Conservation (phyloP, 2,888 invertebrate species). For the Thecophora atra region DNA sequence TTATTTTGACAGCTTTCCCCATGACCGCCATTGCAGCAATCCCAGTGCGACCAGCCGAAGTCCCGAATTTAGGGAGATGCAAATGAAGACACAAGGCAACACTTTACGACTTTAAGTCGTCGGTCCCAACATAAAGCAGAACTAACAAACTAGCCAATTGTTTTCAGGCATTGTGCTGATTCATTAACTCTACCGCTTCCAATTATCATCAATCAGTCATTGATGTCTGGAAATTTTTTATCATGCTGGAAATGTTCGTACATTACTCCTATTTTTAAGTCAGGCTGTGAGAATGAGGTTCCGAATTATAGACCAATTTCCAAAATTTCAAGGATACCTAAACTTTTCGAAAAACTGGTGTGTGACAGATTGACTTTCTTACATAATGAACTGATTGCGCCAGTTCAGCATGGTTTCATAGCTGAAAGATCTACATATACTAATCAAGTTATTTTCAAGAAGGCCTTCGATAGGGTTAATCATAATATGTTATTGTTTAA, state of each 20-base stretch:
- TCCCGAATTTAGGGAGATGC: too few relatives aligned
- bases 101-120: too few relatives aligned
- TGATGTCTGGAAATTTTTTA: not conserved
- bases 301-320: not conserved
- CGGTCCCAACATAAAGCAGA: too few relatives aligned
- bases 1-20: too few relatives aligned
- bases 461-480: too few relatives aligned
- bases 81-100: too few relatives aligned
- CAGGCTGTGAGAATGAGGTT: conserved; percentile 5
- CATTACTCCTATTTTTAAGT: conserved; percentile 2
- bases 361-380: not conserved
- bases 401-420: conserved; percentile 15
- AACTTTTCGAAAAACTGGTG: conserved; percentile 6
- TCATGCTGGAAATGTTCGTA: conserved; percentile 2
- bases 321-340: too few relatives aligned
- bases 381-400: not conserved
- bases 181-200: not conserved
- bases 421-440: not conserved
- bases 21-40: too few relatives aligned
- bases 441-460: not conserved
- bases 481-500: too few relatives aligned
- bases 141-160: too few relatives aligned
- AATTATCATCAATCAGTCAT: not conserved
- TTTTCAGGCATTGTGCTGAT: conserved; percentile 3
- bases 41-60: too few relatives aligned